These are phyloP conservation scores for Murina feae DNA, from an alignment of 2,113 vertebrate genomes.

Conservation along the genomic window DNA sequence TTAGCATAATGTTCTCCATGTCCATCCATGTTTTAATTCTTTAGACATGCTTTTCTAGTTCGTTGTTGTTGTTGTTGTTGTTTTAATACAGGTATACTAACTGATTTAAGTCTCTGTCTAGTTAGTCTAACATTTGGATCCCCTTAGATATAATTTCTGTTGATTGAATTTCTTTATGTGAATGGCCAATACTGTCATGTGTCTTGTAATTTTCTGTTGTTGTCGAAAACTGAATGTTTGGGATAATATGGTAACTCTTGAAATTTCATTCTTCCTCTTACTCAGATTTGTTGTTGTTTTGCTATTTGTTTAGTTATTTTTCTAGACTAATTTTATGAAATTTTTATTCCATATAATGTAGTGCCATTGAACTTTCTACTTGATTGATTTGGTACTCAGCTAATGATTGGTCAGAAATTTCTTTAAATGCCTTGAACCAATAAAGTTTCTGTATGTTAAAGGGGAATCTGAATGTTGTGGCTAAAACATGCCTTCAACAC, in stretches of 20 bases:
- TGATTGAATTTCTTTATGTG: not conserved
- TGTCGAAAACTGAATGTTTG: not conserved
- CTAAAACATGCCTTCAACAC: not conserved
- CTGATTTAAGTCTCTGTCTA: not conserved
- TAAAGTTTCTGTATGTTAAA: not conserved
- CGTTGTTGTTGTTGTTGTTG: not conserved
- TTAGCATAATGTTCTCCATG: too few species aligned
- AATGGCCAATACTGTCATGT: not conserved
- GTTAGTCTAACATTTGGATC: not conserved
- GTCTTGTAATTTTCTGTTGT: not conserved
- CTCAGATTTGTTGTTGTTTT: not conserved
- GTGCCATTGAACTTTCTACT: not conserved
- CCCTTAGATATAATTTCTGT: not conserved
- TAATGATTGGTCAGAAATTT: not conserved
- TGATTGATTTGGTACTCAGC: not conserved
- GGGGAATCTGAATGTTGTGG: not conserved
- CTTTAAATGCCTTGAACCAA: not conserved
- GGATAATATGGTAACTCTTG: not conserved
- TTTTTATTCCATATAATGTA: not conserved
- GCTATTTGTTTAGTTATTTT: not conserved
- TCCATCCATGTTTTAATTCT: not conserved
- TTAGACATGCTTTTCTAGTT: not conserved
- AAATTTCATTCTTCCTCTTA: not conserved
- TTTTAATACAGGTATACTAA: not conserved
- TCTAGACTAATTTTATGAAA: not conserved